phyloP scores from a whole-genome alignment of 2,797 vertebrate genomes.

The Amblyraja radiata region DNA sequence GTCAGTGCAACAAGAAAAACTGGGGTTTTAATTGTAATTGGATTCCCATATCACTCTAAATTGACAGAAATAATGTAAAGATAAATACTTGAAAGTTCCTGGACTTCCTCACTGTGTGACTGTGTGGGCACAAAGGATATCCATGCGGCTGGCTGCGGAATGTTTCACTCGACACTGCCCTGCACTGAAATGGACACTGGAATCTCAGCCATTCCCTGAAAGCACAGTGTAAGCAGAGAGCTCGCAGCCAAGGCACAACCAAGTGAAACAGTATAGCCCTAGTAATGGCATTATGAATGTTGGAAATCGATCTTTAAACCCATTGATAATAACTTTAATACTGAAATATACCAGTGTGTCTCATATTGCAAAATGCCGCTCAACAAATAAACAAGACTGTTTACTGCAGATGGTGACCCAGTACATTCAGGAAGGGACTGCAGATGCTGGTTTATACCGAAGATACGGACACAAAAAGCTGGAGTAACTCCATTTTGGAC shows the following conservation, averaged over 20 bases:
- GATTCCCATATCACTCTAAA: neutral
- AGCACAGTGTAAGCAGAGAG: neutral
- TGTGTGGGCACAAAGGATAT: neutral
- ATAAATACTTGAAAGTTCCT: neutral
- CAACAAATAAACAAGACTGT: neutral
- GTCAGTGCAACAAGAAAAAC: neutral
- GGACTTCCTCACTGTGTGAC: neutral
- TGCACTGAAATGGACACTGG: neutral
- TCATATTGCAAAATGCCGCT: neutral
- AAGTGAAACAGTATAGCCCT: slow-evolving; percentile 10
- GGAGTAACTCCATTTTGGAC: too few relatives aligned
- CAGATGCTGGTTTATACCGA: too few relatives aligned
- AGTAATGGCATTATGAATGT: neutral
- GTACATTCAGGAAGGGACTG: too few relatives aligned
- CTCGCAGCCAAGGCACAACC: neutral
- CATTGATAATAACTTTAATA: slow-evolving; percentile 8
- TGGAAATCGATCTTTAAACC: slow-evolving; percentile 18
- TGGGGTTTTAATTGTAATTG: neutral
- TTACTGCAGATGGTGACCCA: too few relatives aligned
- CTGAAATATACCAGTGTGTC: neutral
- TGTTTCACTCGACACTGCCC: slow-evolving; percentile 16
- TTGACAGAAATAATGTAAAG: neutral
- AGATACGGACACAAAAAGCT: too few relatives aligned
- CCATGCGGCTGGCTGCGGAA: neutral
- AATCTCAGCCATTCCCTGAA: slow-evolving; percentile 12